Percentiles rank a stretch among this genome's conserved stretches.
phyloP scores from a whole-genome alignment of 2,888 invertebrate genomes.

The Xestobium rufovillosum region DNA sequence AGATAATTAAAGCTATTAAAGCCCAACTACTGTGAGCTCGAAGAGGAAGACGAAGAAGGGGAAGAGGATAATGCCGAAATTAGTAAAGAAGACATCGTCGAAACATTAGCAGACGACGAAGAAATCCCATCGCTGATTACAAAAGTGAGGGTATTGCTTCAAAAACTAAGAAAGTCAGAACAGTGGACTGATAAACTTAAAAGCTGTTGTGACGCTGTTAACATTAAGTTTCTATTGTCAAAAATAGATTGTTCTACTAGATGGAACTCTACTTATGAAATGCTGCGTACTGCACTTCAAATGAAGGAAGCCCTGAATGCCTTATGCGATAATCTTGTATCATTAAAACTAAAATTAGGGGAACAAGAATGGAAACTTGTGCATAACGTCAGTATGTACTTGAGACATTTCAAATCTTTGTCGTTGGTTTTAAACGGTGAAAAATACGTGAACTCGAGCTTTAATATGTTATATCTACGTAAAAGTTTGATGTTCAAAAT shows the following conservation, averaged over 20 bases:
- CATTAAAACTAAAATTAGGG: slow-evolving; percentile 1
- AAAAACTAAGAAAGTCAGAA: no score
- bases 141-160: no score
- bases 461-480: slow-evolving; percentile 23
- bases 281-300: slow-evolving; percentile 1
- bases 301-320: slow-evolving; percentile 1
- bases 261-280: slow-evolving; percentile 1
- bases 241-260: background rate
- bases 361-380: slow-evolving; percentile 1
- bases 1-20: no score
- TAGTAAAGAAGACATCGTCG: no score
- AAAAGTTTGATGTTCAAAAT: no score
- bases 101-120: no score
- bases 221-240: no score
- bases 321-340: background rate
- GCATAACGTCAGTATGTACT: slow-evolving; percentile 10
- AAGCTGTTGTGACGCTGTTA: slow-evolving; percentile 2
- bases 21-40: no score
- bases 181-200: no score
- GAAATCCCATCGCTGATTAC: no score
- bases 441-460: slow-evolving; percentile 20
- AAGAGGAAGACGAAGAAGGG: no score
- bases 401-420: slow-evolving; percentile 16
- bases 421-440: slow-evolving; percentile 18
- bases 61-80: no score